Conservation (phyloP, 1,140 invertebrate species). For the Dinothrombium tinctorium region DNA sequence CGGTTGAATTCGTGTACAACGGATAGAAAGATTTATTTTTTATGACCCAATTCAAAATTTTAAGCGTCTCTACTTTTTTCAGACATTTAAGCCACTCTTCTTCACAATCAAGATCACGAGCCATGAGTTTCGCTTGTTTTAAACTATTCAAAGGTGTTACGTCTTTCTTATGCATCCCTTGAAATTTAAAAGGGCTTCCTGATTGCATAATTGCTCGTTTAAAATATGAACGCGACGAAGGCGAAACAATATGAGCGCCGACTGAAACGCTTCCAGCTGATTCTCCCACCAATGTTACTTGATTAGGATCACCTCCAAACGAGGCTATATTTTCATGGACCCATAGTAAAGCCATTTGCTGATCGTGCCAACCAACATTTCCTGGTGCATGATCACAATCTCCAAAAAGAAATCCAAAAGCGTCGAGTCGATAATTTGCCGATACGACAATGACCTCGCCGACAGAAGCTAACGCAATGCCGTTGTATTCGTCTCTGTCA, state of each 20-base stretch:
- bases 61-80: too few species aligned
- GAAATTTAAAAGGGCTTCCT: too few species aligned
- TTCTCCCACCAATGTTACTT: slow-evolving; percentile 28
- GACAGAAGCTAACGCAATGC: slow-evolving; percentile 52
- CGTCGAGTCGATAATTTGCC: slow-evolving; percentile 20
- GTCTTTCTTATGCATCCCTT: too few species aligned
- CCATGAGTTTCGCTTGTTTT: too few species aligned
- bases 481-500: slow-evolving; percentile 23
- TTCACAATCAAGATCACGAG: too few species aligned
- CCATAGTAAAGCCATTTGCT: slow-evolving; percentile 23
- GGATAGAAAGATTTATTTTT: too few species aligned
- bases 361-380: too few species aligned
- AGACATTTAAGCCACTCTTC: too few species aligned
- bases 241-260: slow-evolving; percentile 21
- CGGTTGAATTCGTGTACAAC: too few species aligned
- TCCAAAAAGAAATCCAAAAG: slow-evolving; percentile 77
- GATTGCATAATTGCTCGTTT: slow-evolving; percentile 22
- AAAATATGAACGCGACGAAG: slow-evolving; percentile 13
- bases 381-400: too few species aligned
- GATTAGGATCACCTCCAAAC: slow-evolving; percentile 20
- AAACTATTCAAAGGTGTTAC: too few species aligned
- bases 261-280: slow-evolving; percentile 20
- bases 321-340: slow-evolving; percentile 19
- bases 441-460: slow-evolving; percentile 33
- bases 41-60: too few species aligned